These are phyloP conservation scores for Enteromius afrohamiltoni DNA, from an alignment of 2,797 vertebrate species.

Conservation along the genomic window DNA sequence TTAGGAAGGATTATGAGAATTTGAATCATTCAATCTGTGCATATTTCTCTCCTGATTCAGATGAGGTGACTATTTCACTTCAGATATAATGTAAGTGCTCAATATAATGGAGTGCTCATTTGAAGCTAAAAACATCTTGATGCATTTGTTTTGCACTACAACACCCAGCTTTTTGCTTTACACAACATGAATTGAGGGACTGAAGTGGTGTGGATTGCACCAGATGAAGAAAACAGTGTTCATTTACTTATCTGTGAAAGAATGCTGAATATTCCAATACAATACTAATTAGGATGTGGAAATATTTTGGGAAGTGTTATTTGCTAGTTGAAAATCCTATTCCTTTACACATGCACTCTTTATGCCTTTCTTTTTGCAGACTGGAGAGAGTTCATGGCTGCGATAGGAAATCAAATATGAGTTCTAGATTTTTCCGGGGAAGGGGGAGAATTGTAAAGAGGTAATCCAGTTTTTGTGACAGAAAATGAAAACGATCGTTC, in stretches of 20 bases:
- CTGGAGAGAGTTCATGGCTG: constrained; percentile 66
- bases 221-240: background rate
- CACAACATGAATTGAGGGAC: background rate
- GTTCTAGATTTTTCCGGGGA: constrained; percentile 71
- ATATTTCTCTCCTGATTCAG: background rate
- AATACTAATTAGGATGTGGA: background rate
- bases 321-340: background rate
- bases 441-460: constrained; percentile 65
- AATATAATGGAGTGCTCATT: background rate
- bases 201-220: background rate
- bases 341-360: background rate
- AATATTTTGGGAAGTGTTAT: background rate
- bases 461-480: constrained; percentile 81
- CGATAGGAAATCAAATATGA: constrained; percentile 72
- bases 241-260: background rate
- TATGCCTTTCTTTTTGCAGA: constrained; percentile 48
- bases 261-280: background rate
- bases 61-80: background rate
- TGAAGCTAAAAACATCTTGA: background rate
- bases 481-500: constrained; percentile 82
- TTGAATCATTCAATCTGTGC: background rate
- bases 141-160: background rate
- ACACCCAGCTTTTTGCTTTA: background rate
- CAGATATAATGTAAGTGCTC: too few relatives aligned
- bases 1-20: background rate